phyloP scores from a whole-genome alignment of 1,140 invertebrate genomes.

The Drosophila elegans region DNA sequence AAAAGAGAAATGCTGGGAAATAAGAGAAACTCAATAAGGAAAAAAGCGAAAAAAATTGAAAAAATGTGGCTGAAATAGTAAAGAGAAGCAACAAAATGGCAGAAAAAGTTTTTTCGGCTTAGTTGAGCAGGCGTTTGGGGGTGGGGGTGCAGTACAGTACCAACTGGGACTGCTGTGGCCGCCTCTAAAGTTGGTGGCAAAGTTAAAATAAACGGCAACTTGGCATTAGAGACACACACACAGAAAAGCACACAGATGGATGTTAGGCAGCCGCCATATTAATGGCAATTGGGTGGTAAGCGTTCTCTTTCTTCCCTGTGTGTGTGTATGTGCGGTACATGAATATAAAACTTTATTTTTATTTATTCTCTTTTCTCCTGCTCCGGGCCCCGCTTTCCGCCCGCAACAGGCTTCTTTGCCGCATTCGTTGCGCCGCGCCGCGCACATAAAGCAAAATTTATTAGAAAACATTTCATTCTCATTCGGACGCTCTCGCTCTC shows the following conservation, averaged over 20 bases:
- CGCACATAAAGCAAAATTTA: slow-evolving; percentile 83
- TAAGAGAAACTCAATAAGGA: slow-evolving; percentile 23
- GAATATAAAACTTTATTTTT: slow-evolving; percentile 84
- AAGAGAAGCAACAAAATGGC: slow-evolving; percentile 75
- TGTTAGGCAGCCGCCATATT: slow-evolving; percentile 80
- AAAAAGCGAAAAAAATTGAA: slow-evolving; percentile 40
- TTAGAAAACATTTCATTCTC: slow-evolving; percentile 83
- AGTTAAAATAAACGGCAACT: slow-evolving; percentile 83
- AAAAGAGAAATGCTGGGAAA: slow-evolving; percentile 16
- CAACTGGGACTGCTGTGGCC: slow-evolving; percentile 52
- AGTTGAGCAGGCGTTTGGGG: slow-evolving; percentile 38
- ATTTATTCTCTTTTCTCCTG: slow-evolving; percentile 71
- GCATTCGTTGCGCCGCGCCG: slow-evolving; percentile 43
- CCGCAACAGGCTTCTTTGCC: not conserved
- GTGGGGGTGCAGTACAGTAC: not conserved
- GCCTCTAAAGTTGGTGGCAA: slow-evolving; percentile 80
- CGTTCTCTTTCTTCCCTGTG: slow-evolving; percentile 29
- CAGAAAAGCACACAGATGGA: slow-evolving; percentile 51
- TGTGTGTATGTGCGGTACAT: slow-evolving; percentile 72
- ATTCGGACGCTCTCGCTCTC: slow-evolving; percentile 49
- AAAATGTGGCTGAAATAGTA: slow-evolving; percentile 76
- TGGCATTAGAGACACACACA: slow-evolving; percentile 74
- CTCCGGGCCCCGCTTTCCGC: not conserved
- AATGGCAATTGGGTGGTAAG: slow-evolving; percentile 82
- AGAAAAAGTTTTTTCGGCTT: slow-evolving; percentile 64